Base-by-base conservation (phyloP, 2,888 invertebrate species). In the Apamea epomidion region DNA sequence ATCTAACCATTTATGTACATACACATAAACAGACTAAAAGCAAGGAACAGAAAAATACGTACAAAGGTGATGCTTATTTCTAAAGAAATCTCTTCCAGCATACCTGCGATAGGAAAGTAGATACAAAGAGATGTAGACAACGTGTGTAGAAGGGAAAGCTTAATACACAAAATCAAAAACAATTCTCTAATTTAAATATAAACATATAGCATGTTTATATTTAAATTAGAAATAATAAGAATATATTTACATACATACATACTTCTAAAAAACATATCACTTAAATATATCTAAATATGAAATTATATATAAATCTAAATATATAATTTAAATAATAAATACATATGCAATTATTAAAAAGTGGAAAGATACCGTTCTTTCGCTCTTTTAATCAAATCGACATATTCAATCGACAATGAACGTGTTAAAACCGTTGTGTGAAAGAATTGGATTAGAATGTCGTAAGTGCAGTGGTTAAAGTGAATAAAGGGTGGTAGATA, bases 401-500 rank as follows among this genome's bases (percentile, higher is more conserved):
- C 25, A 48, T 81, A 64, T 45, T 16, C 62, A n/a, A 58, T 25
- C 14, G 1, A 37, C 45, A 71, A 69, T 62, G 42, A 71, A 74
- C 29, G 21, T n/a, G 37, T 72, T 68, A 4, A 70, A 81, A 37
- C 12, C 29, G 1, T 68, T 8, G 5, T 0, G 18, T 58, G 48
- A 71, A 72, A 64, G 25, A 72, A 74, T 74, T 65, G 71, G 25
- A 75, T 84, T 84, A 67, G 64, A 84, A 84, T 81, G 65, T 58
- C 74, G 60, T 72, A 73, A 76, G 73, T 87, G 75, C 77, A 77
- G 68, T 60, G 60, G 64, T 71, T 77, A 84, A 69, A 87, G 62
- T 83, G 80, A 74, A 80, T 83, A 79, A 74, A 83, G 74, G 62
- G 77, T 67, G 73, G 77, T 42, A 8, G 80, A 73, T 81, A 87